A percentile compares a stretch with the other conserved stretches of the same genome.
These are phyloP conservation scores for Mola mola DNA, from an alignment of 2,113 vertebrate genomes.

Conservation along the genomic window DNA sequence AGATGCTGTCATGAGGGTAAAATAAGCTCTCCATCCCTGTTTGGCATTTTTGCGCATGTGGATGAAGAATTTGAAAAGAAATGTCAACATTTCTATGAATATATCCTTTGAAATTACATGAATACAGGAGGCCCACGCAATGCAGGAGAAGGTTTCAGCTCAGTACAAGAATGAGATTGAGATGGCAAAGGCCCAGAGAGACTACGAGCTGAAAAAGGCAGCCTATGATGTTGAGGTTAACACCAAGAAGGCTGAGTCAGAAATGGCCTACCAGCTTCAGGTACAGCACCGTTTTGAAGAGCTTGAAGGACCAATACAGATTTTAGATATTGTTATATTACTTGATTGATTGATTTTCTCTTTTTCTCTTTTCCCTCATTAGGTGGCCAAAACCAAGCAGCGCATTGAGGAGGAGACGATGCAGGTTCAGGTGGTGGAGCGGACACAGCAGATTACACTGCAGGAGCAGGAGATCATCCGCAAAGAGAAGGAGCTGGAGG, in stretches of 20 bases:
- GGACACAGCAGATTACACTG: conserved; percentile 89
- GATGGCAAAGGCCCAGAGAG: conserved; percentile 93
- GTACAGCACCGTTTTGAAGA: conserved; percentile 61
- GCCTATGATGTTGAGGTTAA: conserved; percentile 90
- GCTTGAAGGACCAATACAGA: background rate
- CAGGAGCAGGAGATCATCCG: conserved; percentile 92
- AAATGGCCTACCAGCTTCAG: conserved; percentile 94
- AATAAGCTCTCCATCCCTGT: background rate
- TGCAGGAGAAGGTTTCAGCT: conserved; percentile 91
- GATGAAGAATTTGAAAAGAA: too few species aligned
- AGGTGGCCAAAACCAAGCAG: conserved; percentile 96
- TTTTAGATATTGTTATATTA: background rate
- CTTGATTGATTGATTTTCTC: background rate
- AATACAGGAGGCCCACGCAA: conserved; percentile 88
- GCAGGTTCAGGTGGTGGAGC: conserved; percentile 92
- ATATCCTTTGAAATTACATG: background rate
- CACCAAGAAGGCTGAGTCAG: conserved; percentile 90
- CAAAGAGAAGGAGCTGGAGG: conserved; percentile 90
- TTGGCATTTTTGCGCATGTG: too few species aligned
- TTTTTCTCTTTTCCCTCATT: background rate
- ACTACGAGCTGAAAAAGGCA: conserved; percentile 92
- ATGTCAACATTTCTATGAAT: conserved; percentile 8
- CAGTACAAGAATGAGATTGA: conserved; percentile 92
- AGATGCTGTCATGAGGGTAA: conserved; percentile 89
- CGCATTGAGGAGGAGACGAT: conserved; percentile 92